Conservation (phyloP, 2,113 vertebrate species). For the Lycocorax pyrrhopterus region DNA sequence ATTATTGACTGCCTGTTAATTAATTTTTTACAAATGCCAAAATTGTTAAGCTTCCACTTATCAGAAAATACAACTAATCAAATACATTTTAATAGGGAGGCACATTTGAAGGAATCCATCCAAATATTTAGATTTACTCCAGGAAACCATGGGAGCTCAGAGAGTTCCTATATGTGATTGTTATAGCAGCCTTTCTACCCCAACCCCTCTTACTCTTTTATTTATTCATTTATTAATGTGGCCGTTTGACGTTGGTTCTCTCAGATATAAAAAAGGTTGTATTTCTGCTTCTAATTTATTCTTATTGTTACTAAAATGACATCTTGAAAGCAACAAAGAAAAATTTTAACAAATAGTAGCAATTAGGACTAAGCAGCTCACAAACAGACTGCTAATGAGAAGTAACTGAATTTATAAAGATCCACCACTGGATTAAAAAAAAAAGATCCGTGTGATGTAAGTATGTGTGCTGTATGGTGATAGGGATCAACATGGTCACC, state of each 20-base stretch:
- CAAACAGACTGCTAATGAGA: neutral
- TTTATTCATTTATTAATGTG: neutral
- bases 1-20: neutral
- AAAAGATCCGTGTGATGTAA: neutral
- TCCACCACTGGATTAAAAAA: neutral
- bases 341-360: neutral
- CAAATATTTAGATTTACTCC: neutral
- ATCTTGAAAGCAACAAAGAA: neutral
- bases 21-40: neutral
- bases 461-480: neutral
- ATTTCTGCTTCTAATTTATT: neutral
- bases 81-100: neutral
- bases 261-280: neutral
- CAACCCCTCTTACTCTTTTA: neutral
- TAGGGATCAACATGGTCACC: neutral
- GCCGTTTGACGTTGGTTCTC: too few relatives aligned
- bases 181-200: neutral
- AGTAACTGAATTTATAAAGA: neutral
- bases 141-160: neutral
- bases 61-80: neutral
- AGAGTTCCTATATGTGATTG: neutral
- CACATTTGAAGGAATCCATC: neutral
- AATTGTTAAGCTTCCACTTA: neutral
- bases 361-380: neutral
- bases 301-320: neutral